Evolutionary conservation across 1,140 invertebrate genomes (phyloP).

Genomic region (Drosophila kikkawai): DNA sequence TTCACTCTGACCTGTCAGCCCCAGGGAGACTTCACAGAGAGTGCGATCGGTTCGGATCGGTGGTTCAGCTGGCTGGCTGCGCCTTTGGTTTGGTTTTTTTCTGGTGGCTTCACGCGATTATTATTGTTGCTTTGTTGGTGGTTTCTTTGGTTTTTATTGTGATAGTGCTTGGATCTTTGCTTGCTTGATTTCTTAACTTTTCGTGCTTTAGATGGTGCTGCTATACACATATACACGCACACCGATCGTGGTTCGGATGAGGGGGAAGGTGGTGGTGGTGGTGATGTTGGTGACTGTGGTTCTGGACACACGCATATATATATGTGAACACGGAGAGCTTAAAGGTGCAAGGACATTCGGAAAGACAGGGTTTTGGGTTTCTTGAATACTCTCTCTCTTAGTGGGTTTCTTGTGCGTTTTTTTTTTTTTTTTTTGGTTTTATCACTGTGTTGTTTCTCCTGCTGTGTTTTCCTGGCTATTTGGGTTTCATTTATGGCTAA

Average conservation of each 20-base stretch:
- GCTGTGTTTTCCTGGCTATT: slow-evolving; percentile 19
- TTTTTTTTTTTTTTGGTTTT: neutral
- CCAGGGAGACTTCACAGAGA: slow-evolving; percentile 19
- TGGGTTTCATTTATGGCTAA: slow-evolving; percentile 13
- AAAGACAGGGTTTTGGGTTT: slow-evolving; percentile 16
- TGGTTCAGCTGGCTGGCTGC: slow-evolving; percentile 25
- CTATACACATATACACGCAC: slow-evolving; percentile 48
- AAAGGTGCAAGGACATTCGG: slow-evolving; percentile 44
- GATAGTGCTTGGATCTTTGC: slow-evolving; percentile 14
- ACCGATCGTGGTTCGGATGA: slow-evolving; percentile 47
- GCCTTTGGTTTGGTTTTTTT: slow-evolving; percentile 9
- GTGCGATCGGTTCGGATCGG: slow-evolving; percentile 13
- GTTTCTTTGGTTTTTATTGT: slow-evolving; percentile 28
- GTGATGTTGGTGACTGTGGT: slow-evolving; percentile 3
- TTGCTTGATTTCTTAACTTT: slow-evolving; percentile 17
- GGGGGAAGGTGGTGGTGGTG: slow-evolving; percentile 17
- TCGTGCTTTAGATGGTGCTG: slow-evolving; percentile 35
- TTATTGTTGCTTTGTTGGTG: slow-evolving; percentile 37
- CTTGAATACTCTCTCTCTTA: slow-evolving; percentile 5
- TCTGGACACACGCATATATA: slow-evolving; percentile 29
- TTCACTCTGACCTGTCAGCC: slow-evolving; percentile 49
- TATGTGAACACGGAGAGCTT: slow-evolving; percentile 32
- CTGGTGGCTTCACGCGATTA: slow-evolving; percentile 25
- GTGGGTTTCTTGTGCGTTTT: slow-evolving; percentile 28
- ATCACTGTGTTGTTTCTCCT: slow-evolving; percentile 25